phyloP scores from a whole-genome alignment of 2,113 vertebrate species.

The Cyanistes caeruleus region DNA sequence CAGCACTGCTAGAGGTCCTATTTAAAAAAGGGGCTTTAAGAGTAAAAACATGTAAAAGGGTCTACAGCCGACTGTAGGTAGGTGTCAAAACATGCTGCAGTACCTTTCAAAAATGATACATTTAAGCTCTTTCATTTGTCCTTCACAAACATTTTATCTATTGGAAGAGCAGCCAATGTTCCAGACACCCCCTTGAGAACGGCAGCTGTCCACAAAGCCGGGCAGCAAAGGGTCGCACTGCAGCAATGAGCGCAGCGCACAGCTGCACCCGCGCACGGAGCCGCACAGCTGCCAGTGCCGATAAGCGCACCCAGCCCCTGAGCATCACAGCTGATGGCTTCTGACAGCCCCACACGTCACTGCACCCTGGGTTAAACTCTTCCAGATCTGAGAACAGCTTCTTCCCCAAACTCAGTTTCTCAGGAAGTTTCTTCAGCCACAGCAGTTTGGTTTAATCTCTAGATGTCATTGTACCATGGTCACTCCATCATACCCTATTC shows the following conservation, averaged over 20 bases:
- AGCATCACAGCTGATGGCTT: background rate
- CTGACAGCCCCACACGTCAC: background rate
- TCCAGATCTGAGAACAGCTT: background rate
- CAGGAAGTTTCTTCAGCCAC: fast-evolving
- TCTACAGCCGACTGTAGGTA: background rate
- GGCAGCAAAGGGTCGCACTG: background rate
- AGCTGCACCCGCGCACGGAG: background rate
- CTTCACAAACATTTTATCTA: background rate
- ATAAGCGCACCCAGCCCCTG: fast-evolving
- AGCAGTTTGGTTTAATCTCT: background rate
- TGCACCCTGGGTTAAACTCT: background rate
- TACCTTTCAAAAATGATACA: fast-evolving
- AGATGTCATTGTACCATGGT: background rate
- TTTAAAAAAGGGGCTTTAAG: background rate
- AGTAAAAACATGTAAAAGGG: background rate
- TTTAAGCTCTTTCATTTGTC: background rate
- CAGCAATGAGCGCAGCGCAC: background rate
- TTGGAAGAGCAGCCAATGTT: background rate
- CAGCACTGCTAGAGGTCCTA: background rate
- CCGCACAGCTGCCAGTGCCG: background rate
- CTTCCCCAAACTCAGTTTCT: background rate
- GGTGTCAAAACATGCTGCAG: background rate
- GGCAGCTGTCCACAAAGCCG: background rate
- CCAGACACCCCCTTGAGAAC: background rate
- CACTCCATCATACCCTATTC: background rate